Evolutionary conservation across 2,797 vertebrate species (phyloP).

Genomic region (Buphagus erythrorhynchus): DNA sequence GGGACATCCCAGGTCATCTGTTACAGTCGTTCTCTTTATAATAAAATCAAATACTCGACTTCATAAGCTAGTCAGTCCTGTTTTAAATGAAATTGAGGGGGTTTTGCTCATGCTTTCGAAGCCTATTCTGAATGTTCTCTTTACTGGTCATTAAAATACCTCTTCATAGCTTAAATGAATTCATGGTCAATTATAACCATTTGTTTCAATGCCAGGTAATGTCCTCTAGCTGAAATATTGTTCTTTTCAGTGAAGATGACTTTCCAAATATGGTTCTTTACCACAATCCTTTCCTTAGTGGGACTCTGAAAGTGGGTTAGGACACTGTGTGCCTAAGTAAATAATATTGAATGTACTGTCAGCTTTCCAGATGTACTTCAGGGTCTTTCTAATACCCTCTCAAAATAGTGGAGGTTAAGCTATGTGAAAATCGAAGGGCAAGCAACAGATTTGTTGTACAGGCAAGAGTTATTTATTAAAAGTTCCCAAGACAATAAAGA

Average conservation of each 20-base stretch:
- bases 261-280: slow-evolving; percentile 5
- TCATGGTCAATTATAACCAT: not conserved
- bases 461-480: slow-evolving; percentile 3
- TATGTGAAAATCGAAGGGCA: not conserved
- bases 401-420: not conserved
- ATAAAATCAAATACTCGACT: not conserved
- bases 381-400: not conserved
- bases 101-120: not conserved
- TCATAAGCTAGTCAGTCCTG: not conserved
- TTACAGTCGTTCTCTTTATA: not conserved
- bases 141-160: not conserved
- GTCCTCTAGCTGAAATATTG: not conserved
- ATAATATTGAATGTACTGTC: not conserved
- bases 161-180: not conserved
- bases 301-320: not conserved
- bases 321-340: not conserved
- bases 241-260: not conserved
- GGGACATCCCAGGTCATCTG: not conserved
- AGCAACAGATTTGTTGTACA: not conserved
- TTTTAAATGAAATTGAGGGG: not conserved
- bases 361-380: not conserved
- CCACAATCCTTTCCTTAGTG: not conserved
- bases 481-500: not conserved
- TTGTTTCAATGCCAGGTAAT: not conserved
- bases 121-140: not conserved